phyloP scores from a whole-genome alignment of 1,140 invertebrate genomes.

The Holcopasites calliopsidis region DNA sequence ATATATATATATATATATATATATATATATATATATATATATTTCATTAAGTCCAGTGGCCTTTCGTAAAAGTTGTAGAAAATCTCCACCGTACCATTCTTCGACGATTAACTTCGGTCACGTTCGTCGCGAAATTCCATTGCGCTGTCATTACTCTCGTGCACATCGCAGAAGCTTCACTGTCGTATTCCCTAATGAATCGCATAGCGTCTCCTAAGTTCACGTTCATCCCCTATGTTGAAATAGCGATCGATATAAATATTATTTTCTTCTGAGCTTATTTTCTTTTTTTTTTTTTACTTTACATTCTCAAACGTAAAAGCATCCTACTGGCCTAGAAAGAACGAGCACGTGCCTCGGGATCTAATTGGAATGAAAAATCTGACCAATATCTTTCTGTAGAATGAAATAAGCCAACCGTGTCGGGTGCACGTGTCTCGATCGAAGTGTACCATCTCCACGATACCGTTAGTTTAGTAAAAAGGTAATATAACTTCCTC shows the following conservation, averaged over 20 bases:
- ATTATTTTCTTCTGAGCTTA: neutral
- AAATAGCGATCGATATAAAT: neutral
- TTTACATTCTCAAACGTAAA: neutral
- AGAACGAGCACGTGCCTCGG: neutral
- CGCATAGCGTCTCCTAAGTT: constrained; percentile 85
- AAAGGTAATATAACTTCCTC: constrained; percentile 18
- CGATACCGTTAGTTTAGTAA: constrained; percentile 51
- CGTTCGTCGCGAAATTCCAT: constrained; percentile 90
- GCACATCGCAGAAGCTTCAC: constrained; percentile 86
- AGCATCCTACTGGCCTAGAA: constrained; percentile 29
- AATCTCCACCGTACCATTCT: constrained; percentile 80
- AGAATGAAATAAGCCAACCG: constrained; percentile 55
- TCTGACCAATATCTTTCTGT: constrained; percentile 7
- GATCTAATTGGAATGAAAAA: constrained; percentile 54
- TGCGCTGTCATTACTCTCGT: constrained; percentile 85
- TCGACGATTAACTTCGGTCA: constrained; percentile 85
- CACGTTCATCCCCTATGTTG: constrained; percentile 83
- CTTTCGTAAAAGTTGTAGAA: neutral
- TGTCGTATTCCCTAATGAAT: constrained; percentile 87
- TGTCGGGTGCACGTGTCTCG: constrained; percentile 36
- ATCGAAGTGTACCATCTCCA: constrained; percentile 64
- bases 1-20: too few relatives aligned
- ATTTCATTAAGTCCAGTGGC: too few relatives aligned
- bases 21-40: too few relatives aligned
- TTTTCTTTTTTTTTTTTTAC: neutral